Evolutionary conservation across 2,888 invertebrate species (phyloP), one percentile per base, ranked within the genome.

Genomic region (Himalopsyche kuldschensis): DNA sequence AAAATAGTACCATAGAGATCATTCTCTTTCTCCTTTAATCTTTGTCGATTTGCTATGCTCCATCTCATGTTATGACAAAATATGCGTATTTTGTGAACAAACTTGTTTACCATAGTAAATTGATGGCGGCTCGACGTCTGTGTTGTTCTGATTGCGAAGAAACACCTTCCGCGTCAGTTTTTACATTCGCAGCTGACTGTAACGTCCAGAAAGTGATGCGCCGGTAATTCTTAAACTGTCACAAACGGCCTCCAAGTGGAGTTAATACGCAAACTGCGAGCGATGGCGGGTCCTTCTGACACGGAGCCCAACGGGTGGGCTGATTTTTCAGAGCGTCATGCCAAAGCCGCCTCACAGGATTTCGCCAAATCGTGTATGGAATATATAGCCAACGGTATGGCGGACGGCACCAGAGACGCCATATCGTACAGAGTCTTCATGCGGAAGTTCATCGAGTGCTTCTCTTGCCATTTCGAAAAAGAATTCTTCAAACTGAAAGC

Each of bases 301-400:
- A 93, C 93, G 88, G 94, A 93, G 87, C 89, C 92, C 89, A 93
- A 93, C 89, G 93, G 93, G 90, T 97, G 96, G 96, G 93, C 94
- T 88, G 96, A 96, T 89, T 96, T 96, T 90, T 96, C 96, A 91
- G 96, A 97, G 90, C 94, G 96, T 89, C 97, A 97, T 91, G 97
- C 97, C 84, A 94, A 94, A 88, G 93, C 94, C 85, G 95, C 97
- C 83, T 97, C 97, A 85, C 95, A 95, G 88, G 97, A 97, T 90
- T 97, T 98, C 90, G 96, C 97, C 87, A 96, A 95, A 90, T 95
- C 96, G 88, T 97, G 97, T 90, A 93, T 95, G 87, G 95, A 95
- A 87, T 97, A 94, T 88, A 93, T 96, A 86, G 94, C 94, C 87
- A 93, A 94, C 78, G 94, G 94, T 88, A 90, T 95, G 85, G 93